Evolutionary conservation across 2,113 vertebrate species (phyloP).

Genomic region (Cyanoderma ruficeps): DNA sequence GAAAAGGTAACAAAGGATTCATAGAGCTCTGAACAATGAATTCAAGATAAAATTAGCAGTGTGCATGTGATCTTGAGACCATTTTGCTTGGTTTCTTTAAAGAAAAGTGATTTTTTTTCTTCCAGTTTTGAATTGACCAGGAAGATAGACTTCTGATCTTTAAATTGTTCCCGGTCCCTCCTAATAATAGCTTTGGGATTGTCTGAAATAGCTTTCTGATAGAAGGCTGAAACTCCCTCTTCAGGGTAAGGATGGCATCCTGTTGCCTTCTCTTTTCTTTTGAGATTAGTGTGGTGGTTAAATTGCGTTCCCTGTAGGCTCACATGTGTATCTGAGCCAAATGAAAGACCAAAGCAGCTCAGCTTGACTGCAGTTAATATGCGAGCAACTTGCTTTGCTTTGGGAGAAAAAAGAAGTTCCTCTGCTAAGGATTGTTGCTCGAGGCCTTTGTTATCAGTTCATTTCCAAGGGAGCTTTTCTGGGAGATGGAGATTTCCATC

Average conservation of each 20-base stretch:
- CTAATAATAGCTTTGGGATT: constrained; percentile 18
- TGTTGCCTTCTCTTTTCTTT: constrained; percentile 12
- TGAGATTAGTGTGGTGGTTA: not conserved
- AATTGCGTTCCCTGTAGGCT: not conserved
- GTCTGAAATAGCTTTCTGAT: constrained; percentile 25
- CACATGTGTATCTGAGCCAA: not conserved
- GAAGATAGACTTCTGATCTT: constrained; percentile 7
- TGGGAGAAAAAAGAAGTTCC: not conserved
- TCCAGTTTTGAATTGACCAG: not conserved
- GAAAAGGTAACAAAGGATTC: not conserved
- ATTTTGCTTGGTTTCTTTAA: not conserved
- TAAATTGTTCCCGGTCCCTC: not conserved
- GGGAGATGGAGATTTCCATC: not conserved
- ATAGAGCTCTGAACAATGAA: not conserved
- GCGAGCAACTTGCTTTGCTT: not conserved
- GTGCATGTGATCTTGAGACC: not conserved
- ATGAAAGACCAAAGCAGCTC: not conserved
- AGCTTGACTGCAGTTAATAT: not conserved
- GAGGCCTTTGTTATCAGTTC: not conserved
- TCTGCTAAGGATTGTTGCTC: not conserved
- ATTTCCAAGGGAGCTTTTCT: not conserved
- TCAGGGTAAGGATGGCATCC: not conserved
- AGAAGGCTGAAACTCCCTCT: not conserved
- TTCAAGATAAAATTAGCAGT: not conserved
- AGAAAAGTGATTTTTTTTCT: not conserved